Evolutionary conservation across 2,888 invertebrate genomes (phyloP).

Genomic region (Anarsia innoxiella): DNA sequence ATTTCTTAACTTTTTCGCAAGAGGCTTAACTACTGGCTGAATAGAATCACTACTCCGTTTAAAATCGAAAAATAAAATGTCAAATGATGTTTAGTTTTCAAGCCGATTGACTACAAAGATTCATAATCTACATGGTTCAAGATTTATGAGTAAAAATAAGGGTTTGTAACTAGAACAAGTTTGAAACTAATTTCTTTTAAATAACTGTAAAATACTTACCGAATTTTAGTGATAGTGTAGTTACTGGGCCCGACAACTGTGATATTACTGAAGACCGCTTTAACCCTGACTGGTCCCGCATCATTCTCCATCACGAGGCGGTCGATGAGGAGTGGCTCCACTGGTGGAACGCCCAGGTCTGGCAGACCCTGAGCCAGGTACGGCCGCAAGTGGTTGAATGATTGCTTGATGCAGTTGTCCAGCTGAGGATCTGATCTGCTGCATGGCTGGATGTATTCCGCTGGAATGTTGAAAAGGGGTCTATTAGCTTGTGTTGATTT

Average conservation of each 20-base stretch:
- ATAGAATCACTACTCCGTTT: too few species aligned
- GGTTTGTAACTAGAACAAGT: too few species aligned
- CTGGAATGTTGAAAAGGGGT: too few species aligned
- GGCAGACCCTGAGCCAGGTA: conserved; percentile 81
- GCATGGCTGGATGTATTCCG: conserved; percentile 83
- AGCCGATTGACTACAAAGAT: too few species aligned
- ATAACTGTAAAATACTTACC: conserved; percentile 57
- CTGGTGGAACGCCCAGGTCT: conserved; percentile 82
- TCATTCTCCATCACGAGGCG: conserved; percentile 85
- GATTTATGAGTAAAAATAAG: too few species aligned
- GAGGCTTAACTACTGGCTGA: too few species aligned
- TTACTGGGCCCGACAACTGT: conserved; percentile 85
- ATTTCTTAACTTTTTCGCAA: not conserved
- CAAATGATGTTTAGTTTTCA: too few species aligned
- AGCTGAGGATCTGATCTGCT: conserved; percentile 78
- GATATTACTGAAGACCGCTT: conserved; percentile 83
- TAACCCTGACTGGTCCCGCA: conserved; percentile 83
- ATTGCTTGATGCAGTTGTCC: conserved; percentile 79
- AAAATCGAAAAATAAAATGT: too few species aligned
- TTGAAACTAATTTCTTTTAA: too few species aligned
- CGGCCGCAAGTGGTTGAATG: conserved; percentile 83
- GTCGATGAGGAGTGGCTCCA: conserved; percentile 83
- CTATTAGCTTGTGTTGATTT: too few species aligned
- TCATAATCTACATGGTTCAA: too few species aligned
- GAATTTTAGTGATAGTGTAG: conserved; percentile 81